Conservation (phyloP, 2,888 invertebrate species). For the Alsophila aescularia region DNA sequence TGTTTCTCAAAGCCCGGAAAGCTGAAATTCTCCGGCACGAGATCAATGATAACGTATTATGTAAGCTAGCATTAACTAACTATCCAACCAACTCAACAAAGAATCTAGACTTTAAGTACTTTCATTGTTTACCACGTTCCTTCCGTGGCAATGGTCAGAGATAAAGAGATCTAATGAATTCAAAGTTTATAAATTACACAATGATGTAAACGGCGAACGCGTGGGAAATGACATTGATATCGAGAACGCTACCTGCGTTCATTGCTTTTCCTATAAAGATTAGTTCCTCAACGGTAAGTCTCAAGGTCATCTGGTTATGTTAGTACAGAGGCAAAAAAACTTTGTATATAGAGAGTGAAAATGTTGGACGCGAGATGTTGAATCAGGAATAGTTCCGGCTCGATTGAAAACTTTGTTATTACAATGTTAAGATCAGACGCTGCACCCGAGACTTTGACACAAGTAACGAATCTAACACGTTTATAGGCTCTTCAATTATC, state of each 20-base stretch:
- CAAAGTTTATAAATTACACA: slow-evolving; percentile 29
- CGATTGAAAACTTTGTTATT: background rate
- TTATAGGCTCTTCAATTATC: too few species aligned
- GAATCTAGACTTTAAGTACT: slow-evolving; percentile 22
- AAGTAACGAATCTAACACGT: background rate
- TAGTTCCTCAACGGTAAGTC: slow-evolving; percentile 20
- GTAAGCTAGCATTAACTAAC: slow-evolving; percentile 16
- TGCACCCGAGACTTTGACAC: background rate
- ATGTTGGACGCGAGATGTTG: background rate
- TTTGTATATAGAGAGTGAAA: background rate
- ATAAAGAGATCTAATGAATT: slow-evolving; percentile 28
- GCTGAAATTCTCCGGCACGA: slow-evolving; percentile 16
- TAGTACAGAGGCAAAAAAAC: background rate
- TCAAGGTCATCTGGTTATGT: slow-evolving; percentile 13
- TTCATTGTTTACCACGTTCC: slow-evolving; percentile 33
- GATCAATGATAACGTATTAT: slow-evolving; percentile 24
- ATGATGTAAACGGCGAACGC: slow-evolving; percentile 43
- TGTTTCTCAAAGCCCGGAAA: slow-evolving; percentile 24
- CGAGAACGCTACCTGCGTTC: background rate
- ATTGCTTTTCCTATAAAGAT: slow-evolving; percentile 28
- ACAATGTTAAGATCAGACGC: background rate
- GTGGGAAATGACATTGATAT: slow-evolving; percentile 54
- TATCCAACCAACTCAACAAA: slow-evolving; percentile 5
- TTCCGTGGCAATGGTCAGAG: slow-evolving; percentile 27
- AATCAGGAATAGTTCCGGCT: background rate